Conservation (phyloP, 2,797 vertebrate species). For the Hipposideros larvatus region DNA sequence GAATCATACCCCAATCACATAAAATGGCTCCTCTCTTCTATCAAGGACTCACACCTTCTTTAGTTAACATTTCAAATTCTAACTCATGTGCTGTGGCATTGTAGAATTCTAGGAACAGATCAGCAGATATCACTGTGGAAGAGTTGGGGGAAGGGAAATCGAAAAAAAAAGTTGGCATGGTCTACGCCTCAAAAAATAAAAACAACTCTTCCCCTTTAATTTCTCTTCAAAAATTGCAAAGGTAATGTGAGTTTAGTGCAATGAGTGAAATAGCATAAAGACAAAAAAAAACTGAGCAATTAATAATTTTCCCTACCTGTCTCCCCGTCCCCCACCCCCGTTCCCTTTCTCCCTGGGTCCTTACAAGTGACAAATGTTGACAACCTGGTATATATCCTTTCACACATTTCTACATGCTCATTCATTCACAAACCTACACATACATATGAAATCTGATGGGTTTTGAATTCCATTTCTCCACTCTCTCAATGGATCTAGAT, state of each 20-base stretch:
- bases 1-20: background rate
- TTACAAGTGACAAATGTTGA: background rate
- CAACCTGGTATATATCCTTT: background rate
- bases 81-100: no score
- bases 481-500: background rate
- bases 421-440: background rate
- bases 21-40: background rate
- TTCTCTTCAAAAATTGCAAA: constrained; percentile 26
- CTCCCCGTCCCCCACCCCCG: fast-evolving
- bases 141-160: background rate
- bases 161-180: background rate
- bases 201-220: background rate
- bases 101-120: background rate
- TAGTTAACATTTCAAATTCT: background rate
- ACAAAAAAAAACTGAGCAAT: background rate
- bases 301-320: background rate
- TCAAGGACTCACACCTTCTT: background rate
- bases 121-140: background rate
- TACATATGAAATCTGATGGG: background rate
- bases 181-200: background rate
- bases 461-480: background rate
- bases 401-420: background rate
- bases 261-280: background rate
- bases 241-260: background rate
- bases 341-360: background rate